Conservation (phyloP, 2,888 invertebrate species). For the Chymomyza amoena region DNA sequence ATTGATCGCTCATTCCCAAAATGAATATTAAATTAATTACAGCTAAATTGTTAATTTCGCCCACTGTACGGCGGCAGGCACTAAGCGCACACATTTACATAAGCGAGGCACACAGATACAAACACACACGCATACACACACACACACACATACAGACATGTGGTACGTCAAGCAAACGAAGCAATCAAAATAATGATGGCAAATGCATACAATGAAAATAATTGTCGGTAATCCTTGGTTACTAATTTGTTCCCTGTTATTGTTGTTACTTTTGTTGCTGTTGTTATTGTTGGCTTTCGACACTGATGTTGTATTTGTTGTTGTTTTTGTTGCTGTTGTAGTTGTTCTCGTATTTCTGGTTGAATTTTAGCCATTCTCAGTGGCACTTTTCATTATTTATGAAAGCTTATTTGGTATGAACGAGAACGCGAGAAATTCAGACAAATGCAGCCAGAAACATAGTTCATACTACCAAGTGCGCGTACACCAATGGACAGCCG, state of each 20-base stretch:
- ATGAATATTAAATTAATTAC: too few relatives aligned
- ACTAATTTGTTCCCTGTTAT: constrained; percentile 58
- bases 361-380: constrained; percentile 41
- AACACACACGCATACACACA: background rate
- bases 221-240: constrained; percentile 71
- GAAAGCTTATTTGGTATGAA: constrained; percentile 68
- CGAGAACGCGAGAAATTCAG: constrained; percentile 27
- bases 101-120: background rate
- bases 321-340: constrained; percentile 25
- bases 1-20: too few relatives aligned
- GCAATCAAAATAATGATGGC: constrained; percentile 71
- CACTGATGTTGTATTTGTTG: constrained; percentile 5
- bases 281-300: constrained; percentile 29
- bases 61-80: background rate
- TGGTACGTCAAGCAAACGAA: constrained; percentile 55
- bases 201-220: constrained; percentile 70
- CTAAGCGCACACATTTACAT: background rate
- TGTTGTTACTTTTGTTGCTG: constrained; percentile 14
- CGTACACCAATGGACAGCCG: too few relatives aligned
- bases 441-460: background rate
- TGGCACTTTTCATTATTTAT: constrained; percentile 66
- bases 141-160: background rate
- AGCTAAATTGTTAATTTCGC: too few relatives aligned
- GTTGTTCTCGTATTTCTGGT: constrained; percentile 45
- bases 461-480: background rate